These are phyloP conservation scores for Lamprologus speciosus DNA, from an alignment of 2,113 vertebrate species.

Conservation along the genomic window DNA sequence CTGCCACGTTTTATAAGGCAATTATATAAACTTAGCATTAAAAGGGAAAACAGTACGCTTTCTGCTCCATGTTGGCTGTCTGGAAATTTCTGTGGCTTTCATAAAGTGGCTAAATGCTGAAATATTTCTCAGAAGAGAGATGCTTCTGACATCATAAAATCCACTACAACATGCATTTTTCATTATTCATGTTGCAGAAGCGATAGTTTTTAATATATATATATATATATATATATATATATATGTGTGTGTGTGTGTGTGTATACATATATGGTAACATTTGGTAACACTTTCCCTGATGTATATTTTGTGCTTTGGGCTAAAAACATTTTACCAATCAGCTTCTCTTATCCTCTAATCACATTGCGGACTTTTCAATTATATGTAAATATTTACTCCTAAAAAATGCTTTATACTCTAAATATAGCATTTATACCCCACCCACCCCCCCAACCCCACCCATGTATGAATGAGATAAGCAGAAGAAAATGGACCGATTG, in stretches of 20 bases:
- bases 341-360: not conserved
- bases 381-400: not conserved
- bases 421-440: not conserved
- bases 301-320: not conserved
- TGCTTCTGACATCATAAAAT: not conserved
- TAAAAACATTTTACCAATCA: not conserved
- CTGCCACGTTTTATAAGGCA: constrained; percentile 45
- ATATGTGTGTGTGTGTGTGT: too few species aligned
- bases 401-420: not conserved
- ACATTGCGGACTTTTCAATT: not conserved
- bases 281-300: not conserved
- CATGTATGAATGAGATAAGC: not conserved
- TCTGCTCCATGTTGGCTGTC: not conserved
- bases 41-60: not conserved
- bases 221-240: not conserved
- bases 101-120: not conserved
- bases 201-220: not conserved
- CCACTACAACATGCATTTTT: not conserved
- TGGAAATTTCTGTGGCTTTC: constrained; percentile 12
- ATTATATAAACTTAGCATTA: constrained; percentile 39
- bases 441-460: not conserved
- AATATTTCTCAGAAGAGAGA: not conserved
- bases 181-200: not conserved
- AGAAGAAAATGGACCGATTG: accelerated
- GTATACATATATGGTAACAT: not conserved